Base-by-base conservation (phyloP, 2,888 invertebrate species). In the Noctua pronuba region DNA sequence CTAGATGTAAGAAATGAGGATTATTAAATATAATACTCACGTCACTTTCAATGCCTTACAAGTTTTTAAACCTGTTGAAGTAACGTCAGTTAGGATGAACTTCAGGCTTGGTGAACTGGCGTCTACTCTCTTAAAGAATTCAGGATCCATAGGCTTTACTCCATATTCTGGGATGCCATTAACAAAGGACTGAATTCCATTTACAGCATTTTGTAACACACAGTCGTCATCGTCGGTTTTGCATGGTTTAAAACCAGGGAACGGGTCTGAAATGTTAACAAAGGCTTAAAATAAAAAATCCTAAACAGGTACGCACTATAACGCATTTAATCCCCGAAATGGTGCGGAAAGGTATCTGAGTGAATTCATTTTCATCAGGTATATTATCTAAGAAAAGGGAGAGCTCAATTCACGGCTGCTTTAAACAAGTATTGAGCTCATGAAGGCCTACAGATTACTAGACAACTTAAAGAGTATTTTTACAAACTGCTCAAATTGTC, bases 81-180 rank as follows among this genome's bases (percentile, higher is more conserved):
- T 75, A 13, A 80, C 18, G 24, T 82, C 41, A 1, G 1, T 55
- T 5, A 85, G 24, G 3, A 82, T 55, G 1, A 88, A 73, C 58
- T 88, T 79, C 7, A 88, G 64, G 52, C 71, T 82, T 28, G 64
- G 35, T 21, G 79, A 58, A 62, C 83, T 85, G 2, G 79, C 41
- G 8, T 85, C 85, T 2, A 88, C 58, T 3, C 2, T 35, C 1
- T 79, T 49, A 13, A 81, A 73, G n/a, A 13, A 1, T 0, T 74
- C 0, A 2, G 88, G 88, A 49, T 88, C 88, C 46, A 88, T 11
- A 31, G 11, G 18, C 5, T 64, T 71, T 0, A 87, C 67, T 4
- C 60, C 71, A 0, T 62, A 28, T 10, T 67, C 62, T 24, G 85
- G 55, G 0, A 82, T 52, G 18, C 86, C 86, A 44, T 49, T 55